Evolutionary conservation across 23 tunicate species (phyloP).

Genomic region (Ascidia mentula): DNA sequence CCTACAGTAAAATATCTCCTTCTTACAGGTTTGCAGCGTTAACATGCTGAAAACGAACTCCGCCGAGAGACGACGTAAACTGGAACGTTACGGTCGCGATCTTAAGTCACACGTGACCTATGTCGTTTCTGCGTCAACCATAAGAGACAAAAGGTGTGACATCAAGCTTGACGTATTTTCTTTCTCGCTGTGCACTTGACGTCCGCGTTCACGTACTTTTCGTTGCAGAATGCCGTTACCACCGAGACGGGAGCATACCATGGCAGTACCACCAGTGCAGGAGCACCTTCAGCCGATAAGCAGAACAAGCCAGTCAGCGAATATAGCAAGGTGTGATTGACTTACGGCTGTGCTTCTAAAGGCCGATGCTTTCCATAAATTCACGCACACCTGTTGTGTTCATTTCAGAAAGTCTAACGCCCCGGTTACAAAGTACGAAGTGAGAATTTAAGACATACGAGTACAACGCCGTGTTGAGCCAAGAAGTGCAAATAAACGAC

Average conservation of each 20-base stretch:
- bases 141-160: neutral
- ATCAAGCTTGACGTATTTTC: neutral
- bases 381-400: too few relatives aligned
- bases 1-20: neutral
- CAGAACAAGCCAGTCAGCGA: neutral
- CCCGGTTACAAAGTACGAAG: neutral
- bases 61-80: slow-evolving; percentile 44
- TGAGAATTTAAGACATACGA: neutral
- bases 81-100: slow-evolving; percentile 63
- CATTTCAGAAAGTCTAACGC: neutral
- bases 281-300: neutral
- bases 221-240: neutral
- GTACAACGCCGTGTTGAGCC: too few relatives aligned
- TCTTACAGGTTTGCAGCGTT: slow-evolving; percentile 23
- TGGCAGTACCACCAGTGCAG: neutral
- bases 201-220: too few relatives aligned
- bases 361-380: neutral
- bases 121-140: neutral
- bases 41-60: slow-evolving; percentile 19
- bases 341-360: too few relatives aligned
- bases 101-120: slow-evolving; percentile 49
- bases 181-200: neutral
- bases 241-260: neutral
- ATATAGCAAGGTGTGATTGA: neutral
- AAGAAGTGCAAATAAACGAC: too few relatives aligned